Evolutionary conservation across 2,888 invertebrate species (phyloP).

Genomic region (Diarsia brunnea): DNA sequence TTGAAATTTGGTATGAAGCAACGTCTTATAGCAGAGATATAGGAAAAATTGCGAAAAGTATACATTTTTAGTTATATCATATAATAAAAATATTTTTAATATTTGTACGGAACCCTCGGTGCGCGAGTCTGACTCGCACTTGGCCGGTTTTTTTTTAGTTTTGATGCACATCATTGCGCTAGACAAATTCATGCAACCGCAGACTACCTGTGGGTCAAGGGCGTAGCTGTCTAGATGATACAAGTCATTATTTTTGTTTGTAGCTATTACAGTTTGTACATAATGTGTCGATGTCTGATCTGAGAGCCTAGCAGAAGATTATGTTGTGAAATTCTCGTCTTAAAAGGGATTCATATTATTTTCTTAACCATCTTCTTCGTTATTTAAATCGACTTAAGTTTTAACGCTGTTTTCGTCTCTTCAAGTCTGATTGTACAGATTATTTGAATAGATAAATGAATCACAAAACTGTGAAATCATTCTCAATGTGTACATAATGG

Average conservation of each 20-base stretch:
- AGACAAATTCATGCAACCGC: constrained; percentile 41
- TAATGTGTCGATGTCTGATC: constrained; percentile 10
- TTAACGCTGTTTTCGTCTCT: not conserved
- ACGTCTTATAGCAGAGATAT: too few species aligned
- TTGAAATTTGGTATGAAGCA: too few species aligned
- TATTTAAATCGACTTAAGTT: not conserved
- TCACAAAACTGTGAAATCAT: constrained; percentile 38
- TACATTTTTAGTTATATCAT: too few species aligned
- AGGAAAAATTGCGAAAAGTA: too few species aligned
- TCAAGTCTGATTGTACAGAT: not conserved
- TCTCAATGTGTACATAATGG: constrained; percentile 29
- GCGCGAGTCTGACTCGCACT: too few species aligned
- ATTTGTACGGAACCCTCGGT: too few species aligned
- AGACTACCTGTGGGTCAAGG: constrained; percentile 56
- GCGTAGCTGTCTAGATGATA: constrained; percentile 37
- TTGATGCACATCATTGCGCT: constrained; percentile 32
- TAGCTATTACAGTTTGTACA: constrained; percentile 19
- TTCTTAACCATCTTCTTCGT: not conserved
- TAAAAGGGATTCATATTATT: not conserved
- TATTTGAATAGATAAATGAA: constrained; percentile 2
- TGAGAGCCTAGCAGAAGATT: constrained; percentile 1
- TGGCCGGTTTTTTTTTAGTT: constrained; percentile 13
- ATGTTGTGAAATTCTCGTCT: not conserved
- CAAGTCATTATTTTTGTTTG: constrained; percentile 44
- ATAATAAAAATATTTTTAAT: too few species aligned